Evolutionary conservation across 2,888 invertebrate species (phyloP), one percentile per base, ranked within the genome.

Genomic region (Furcula furcula): DNA sequence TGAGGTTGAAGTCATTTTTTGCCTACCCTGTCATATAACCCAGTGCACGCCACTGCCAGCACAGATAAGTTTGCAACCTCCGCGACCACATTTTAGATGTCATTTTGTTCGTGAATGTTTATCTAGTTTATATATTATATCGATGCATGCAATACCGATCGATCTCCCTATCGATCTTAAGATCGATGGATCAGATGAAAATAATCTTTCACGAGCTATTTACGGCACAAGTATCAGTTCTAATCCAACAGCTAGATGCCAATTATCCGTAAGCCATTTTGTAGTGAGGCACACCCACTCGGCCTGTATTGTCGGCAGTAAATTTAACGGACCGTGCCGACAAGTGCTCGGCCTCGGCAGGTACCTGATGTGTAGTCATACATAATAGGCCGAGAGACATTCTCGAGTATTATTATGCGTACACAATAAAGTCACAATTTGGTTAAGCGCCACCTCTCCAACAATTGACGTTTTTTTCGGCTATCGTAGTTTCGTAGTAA

Each of bases 371-470:
- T 40, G 30, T 37, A 40, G 34, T 41, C 40, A 25, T 55, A 39
- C 60, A 69, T 63, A 66, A 64, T 55, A 53, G n/a, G n/a, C n/a
- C n/a, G 45, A 54, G 54, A 64, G 42, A 30, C 38, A 40, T 33
- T 67, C 74, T 74, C 51, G 55, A 72, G 52, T 68, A 65, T 71
- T 69, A 65, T 71, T 69, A 52, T 55, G 46, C 34, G 29, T n/a
- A n/a, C 18, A 11, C 41, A 43, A 59, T 36, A 47, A 55, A 22
- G 65, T 76, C 74, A 68, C 58, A 73, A 63, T 68, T n/a, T n/a
- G n/a, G 55, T 42, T 79, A 76, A 86, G 86, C 86, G 86, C 86
- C 86, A 85, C 77, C 68, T 54, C n/a, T n/a, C n/a, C n/a, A 35
- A 48, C 67, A 75, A 74, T 75, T 74, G 65, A 64, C 46, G 44